Evolutionary conservation across 35 echinoderm and acorn worm species (phyloP), one percentile per base, ranked within the genome.

Genomic region (Stichopus chloronotus): DNA sequence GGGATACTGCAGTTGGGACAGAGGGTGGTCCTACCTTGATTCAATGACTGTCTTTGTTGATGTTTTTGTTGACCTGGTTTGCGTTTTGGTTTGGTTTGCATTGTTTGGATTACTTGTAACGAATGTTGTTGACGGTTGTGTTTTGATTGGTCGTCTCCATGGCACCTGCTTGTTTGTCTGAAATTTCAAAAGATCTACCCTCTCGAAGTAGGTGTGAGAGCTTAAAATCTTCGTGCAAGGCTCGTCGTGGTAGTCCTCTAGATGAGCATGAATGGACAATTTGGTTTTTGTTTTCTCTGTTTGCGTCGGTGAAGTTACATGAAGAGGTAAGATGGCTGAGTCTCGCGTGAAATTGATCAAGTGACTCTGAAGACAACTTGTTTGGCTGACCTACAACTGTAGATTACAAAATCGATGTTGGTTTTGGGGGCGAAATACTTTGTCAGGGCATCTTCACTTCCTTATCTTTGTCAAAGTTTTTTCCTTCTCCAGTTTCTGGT

Each of bases 191-290:
- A 21, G 92, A 54, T 9, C 92, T 52, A 16, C 71, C 83, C 52
- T 6, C 13, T 5, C 77, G 13, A 6, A 95, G 91, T 59, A 97
- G 79, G 8, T 95, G 9, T 23, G 58, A 59, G 10, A 97, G 88
- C 6, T 87, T 86, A 56, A 95, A 71, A 8, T 86, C 58, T 1
- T 97, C 96, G 13, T 59, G 84, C 1, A 97, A 11, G 8, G 93
- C 93, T 69, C 91, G 81, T 20, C 95, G 63, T 20, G 86, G 69
- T 56, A 95, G 81, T 12, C 93, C 22, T 60, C 69, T 78, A 61
- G 91, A 93, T 56, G n/a, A 25, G 61, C 93, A 97, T 5, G 60
- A 84, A 11, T 93, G 72, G 25, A 97, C 79, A 20, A 97, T 97
- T 90, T 97, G 90, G 7, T 7, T n/a, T 17, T 78, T 19, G 17